These are phyloP conservation scores for Panthera tigris DNA, from an alignment of 2,113 vertebrate genomes.

Conservation along the genomic window DNA sequence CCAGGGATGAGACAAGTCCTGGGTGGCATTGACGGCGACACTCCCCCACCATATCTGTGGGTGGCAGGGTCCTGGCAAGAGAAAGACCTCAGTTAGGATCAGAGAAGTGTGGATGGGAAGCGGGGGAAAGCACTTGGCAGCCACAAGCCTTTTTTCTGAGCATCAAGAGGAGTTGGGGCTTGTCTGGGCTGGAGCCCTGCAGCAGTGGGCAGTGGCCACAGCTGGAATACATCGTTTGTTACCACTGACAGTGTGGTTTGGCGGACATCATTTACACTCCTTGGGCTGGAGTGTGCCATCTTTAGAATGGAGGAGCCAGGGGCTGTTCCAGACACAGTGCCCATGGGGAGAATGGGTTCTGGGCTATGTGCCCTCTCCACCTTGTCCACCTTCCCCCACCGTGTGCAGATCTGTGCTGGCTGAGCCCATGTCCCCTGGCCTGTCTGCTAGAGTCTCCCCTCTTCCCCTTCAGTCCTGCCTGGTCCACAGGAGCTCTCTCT, in stretches of 20 bases:
- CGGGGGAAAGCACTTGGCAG: neutral
- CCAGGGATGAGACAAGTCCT: accelerated
- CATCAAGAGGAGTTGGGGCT: neutral
- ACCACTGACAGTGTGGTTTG: neutral
- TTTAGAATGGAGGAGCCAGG: neutral
- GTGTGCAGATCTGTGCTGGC: neutral
- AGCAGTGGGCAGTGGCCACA: accelerated
- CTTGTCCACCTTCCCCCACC: accelerated
- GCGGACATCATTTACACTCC: too few relatives aligned
- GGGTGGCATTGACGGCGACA: neutral
- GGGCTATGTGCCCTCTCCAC: accelerated
- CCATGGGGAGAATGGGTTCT: neutral
- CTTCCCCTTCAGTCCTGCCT: neutral
- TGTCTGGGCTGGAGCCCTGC: neutral
- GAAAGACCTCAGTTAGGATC: accelerated
- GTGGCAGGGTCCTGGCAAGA: neutral
- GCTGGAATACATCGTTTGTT: neutral
- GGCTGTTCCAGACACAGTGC: neutral
- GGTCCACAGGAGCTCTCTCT: neutral
- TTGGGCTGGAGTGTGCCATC: neutral
- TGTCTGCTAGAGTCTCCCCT: neutral
- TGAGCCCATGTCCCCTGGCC: too few relatives aligned
- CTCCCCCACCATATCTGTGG: neutral
- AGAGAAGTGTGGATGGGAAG: too few relatives aligned
- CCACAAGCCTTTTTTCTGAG: neutral